Conservation (phyloP, 2,113 vertebrate genomes). For the Cynocephalus volans region DNA sequence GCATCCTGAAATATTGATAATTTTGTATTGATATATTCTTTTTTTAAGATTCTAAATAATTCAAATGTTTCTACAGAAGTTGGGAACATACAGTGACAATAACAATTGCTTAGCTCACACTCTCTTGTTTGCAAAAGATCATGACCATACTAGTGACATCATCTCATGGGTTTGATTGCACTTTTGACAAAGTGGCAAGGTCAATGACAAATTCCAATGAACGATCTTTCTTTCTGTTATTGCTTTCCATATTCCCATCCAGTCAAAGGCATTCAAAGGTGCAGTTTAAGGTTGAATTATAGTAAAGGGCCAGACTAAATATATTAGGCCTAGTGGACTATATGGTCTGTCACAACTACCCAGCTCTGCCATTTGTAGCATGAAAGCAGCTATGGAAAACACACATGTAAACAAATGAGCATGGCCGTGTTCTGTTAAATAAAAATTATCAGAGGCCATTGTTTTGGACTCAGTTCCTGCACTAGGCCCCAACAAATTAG, state of each 20-base stretch:
- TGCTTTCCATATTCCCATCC: neutral
- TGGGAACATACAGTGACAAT: neutral
- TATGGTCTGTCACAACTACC: neutral
- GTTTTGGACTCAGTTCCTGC: no score
- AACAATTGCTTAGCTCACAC: neutral
- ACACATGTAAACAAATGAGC: neutral
- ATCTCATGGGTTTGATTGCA: neutral
- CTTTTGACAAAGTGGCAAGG: neutral
- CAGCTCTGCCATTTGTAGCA: neutral
- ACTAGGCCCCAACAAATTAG: no score
- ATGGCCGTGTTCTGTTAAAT: neutral
- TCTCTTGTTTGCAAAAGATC: conserved; percentile 27
- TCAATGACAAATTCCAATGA: conserved; percentile 18
- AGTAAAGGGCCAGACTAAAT: conserved; percentile 1
- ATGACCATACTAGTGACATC: neutral
- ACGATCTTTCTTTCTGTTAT: neutral
- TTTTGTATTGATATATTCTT: conserved; percentile 4
- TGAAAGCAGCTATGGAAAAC: neutral
- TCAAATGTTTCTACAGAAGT: conserved; percentile 31
- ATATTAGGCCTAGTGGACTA: neutral
- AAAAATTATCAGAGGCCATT: no score
- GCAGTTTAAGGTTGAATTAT: neutral
- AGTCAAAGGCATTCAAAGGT: neutral
- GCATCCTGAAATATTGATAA: conserved; percentile 76
- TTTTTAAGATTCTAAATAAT: conserved; percentile 63